Conservation (phyloP, 2,888 invertebrate genomes). For the Leucophenga maculata region DNA sequence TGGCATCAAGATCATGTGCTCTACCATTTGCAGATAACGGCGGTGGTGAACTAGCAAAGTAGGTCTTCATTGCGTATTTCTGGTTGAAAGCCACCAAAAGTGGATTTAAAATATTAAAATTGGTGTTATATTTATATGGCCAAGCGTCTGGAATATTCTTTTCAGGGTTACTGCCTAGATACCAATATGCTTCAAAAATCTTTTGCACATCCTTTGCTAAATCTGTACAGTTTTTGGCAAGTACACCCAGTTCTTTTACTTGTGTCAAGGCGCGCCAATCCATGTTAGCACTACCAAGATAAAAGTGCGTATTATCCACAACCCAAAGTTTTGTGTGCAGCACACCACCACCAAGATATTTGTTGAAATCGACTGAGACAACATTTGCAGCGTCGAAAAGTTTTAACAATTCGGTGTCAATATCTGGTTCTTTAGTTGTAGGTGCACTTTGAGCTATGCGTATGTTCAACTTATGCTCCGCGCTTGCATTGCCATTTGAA, state of each 20-base stretch:
- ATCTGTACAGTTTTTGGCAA: conserved; percentile 73
- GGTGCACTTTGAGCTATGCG: conserved; percentile 91
- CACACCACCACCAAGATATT: conserved; percentile 87
- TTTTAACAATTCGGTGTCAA: conserved; percentile 45
- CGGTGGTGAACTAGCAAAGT: conserved; percentile 89
- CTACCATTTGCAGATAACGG: conserved; percentile 86
- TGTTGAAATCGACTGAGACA: conserved; percentile 81
- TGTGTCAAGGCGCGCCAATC: conserved; percentile 98
- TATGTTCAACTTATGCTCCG: conserved; percentile 78
- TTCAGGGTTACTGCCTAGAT: conserved; percentile 78
- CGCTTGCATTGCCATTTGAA: conserved; percentile 72
- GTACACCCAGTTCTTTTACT: conserved; percentile 85
- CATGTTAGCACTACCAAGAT: conserved; percentile 97
- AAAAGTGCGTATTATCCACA: conserved; percentile 89
- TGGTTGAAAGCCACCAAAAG: conserved; percentile 78
- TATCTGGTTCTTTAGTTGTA: conserved; percentile 76
- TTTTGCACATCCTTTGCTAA: conserved; percentile 79
- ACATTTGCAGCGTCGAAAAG: conserved; percentile 79
- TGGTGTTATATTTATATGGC: conserved; percentile 81
- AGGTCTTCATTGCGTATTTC: conserved; percentile 76
- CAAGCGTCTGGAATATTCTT: conserved; percentile 83
- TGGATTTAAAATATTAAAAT: conserved; percentile 81
- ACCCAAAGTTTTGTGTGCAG: conserved; percentile 97
- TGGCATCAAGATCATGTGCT: conserved; percentile 87
- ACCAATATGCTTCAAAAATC: conserved; percentile 94